These are phyloP conservation scores for Hyalella azteca DNA, from an alignment of 2,888 invertebrate species.

Conservation along the genomic window DNA sequence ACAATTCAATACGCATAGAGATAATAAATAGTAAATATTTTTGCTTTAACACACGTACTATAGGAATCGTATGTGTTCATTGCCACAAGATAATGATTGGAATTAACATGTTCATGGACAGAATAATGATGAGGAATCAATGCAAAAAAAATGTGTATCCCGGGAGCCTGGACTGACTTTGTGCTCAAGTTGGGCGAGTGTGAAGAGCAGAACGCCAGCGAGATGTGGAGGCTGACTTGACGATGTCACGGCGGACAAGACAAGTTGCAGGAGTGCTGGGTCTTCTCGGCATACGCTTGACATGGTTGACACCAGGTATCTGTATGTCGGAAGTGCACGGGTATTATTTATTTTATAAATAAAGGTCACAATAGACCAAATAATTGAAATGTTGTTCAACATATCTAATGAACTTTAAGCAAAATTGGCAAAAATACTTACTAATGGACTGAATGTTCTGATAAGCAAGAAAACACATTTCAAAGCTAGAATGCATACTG, in stretches of 20 bases:
- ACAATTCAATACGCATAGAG: no score
- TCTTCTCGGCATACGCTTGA: neutral
- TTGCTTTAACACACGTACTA: no score
- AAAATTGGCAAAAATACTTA: neutral
- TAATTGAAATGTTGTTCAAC: no score
- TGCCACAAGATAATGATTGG: no score
- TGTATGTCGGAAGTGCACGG: neutral
- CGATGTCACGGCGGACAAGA: neutral
- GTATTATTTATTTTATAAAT: neutral
- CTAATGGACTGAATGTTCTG: neutral
- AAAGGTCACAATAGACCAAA: no score
- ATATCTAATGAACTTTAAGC: no score
- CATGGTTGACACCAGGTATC: neutral
- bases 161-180: neutral
- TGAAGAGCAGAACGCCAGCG: conserved; percentile 2
- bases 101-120: no score
- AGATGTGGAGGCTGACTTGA: neutral
- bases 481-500: neutral
- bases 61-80: no score
- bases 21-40: no score
- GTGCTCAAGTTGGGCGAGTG: conserved; percentile 2
- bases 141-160: no score
- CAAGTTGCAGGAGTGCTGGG: neutral
- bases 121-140: no score
- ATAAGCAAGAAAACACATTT: neutral